Evolutionary conservation across 2,888 invertebrate species (phyloP), one percentile per base, ranked within the genome.

Genomic region (Eilema caniola): DNA sequence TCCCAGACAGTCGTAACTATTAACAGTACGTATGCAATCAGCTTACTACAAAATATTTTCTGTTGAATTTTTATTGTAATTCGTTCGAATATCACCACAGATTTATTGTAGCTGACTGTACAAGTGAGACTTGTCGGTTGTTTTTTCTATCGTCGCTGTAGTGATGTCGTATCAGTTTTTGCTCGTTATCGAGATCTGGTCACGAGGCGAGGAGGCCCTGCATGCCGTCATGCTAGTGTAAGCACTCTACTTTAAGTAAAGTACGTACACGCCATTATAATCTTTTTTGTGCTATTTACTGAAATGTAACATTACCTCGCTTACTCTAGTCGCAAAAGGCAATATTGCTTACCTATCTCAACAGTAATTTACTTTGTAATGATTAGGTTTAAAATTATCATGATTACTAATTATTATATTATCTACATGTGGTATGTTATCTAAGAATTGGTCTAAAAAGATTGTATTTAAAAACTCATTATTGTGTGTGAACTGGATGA

Each of bases 161-260:
- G 72, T 71, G 88, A 89, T 91, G 91, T 90, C 89, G 90, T 87
- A 88, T 86, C 79, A 87, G 89, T 93, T 94, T 94, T 94, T 94
- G 93, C 93, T 94, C 92, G 93, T 93, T 93, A 93, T 89, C 71
- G 81, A 85, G 90, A 87, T 84, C 88, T 90, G 88, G 91, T 94
- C 93, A 93, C 93, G 92, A 86, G 85, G 87, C 84, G 80, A 85
- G 72, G 90, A 87, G 93, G 92, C 92, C 90, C 87, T 85, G 86
- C 90, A 87, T 85, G 85, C 82, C 87, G 85, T 85, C 53, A 53
- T 53, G 23, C 83, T 80, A 85, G 88, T 88, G 81, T 84, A 84
- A 90, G 88, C 70, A 73, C 74, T 74, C 12, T 20, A 10, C 66
- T 24, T 33, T 23, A 56, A 24, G 33, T 37, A 66, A 66, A 24